These are phyloP conservation scores for Apeira syringaria DNA, from an alignment of 2,888 invertebrate genomes.

Conservation along the genomic window DNA sequence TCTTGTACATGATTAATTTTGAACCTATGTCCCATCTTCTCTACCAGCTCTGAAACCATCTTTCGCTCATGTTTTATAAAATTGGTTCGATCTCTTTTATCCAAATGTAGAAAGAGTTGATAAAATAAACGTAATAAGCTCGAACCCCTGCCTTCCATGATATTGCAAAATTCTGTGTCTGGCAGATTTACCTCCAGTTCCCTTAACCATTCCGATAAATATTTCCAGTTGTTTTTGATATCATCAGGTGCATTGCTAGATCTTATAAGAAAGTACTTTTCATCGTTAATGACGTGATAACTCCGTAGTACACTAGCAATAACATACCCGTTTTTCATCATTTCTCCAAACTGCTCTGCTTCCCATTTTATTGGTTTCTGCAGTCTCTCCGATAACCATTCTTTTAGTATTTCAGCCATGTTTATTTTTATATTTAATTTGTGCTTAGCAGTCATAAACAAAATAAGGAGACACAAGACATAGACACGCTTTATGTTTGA, in stretches of 20 bases:
- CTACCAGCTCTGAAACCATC: slow-evolving; percentile 64
- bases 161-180: slow-evolving; percentile 67
- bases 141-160: slow-evolving; percentile 77
- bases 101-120: slow-evolving; percentile 83
- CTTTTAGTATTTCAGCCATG: slow-evolving; percentile 84
- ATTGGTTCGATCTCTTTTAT: slow-evolving; percentile 81
- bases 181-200: slow-evolving; percentile 71
- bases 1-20: slow-evolving; percentile 57
- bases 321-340: slow-evolving; percentile 83
- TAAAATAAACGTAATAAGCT: slow-evolving; percentile 83
- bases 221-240: slow-evolving; percentile 77
- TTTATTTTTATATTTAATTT: too few species aligned
- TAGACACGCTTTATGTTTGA: too few species aligned
- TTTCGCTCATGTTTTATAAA: slow-evolving; percentile 77
- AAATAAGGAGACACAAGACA: too few species aligned
- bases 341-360: slow-evolving; percentile 78
- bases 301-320: slow-evolving; percentile 81
- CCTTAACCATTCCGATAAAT: slow-evolving; percentile 78
- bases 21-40: slow-evolving; percentile 66
- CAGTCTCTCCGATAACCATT: slow-evolving; percentile 84
- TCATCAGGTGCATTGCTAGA: slow-evolving; percentile 61
- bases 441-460: too few species aligned
- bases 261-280: slow-evolving; percentile 76
- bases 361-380: slow-evolving; percentile 80
- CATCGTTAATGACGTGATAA: slow-evolving; percentile 83